Evolutionary conservation across 2,797 vertebrate species (phyloP), one percentile per base, ranked within the genome.

Genomic region (Ptychadena robeensis): DNA sequence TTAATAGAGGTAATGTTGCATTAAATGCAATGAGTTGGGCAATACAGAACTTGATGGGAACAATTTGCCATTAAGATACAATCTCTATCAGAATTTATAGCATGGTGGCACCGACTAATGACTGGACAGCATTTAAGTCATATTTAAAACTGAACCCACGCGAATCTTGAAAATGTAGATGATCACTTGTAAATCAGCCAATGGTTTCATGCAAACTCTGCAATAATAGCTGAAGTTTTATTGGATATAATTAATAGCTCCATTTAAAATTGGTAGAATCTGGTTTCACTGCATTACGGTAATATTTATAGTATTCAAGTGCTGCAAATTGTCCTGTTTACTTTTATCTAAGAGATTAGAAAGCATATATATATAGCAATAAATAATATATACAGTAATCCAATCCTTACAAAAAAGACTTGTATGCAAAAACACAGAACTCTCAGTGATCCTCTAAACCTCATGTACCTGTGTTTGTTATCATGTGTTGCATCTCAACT

Each of bases 1-100:
- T 79, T 79, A 79, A 79, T 79, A 68, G 53, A 68, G 66, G 76
- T 68, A 79, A 79, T 79, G 76, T 68, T 68, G 65, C 76, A 68
- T 57, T 44, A 79, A 68, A 79, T 48, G 76, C 22, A 79, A 79
- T 79, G 40, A 68, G 53, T 57, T 48, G 76, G 74, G 31, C 76
- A 53, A n/a, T 79, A 68, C 31, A 35, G 44, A 44, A n/a, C 57
- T 79, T 79, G 76, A 79, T 67, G 64, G 44, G 8, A 68, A 79
- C 68, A 22, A 79, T 79, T 79, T 79, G n/a, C 44, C 68, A 79
- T 67, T 79, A 79, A 57, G n/a, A 53, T 79, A 68, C 40, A 79
- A 79, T 79, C 31, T 57, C 40, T 68, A 68, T 79, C 67, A 68
- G 48, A 68, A 25, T 65, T 10, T 28, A 40, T 27, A 37, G 31